Conservation (phyloP, 2,797 vertebrate species). For the Takifugu ocellatus region DNA sequence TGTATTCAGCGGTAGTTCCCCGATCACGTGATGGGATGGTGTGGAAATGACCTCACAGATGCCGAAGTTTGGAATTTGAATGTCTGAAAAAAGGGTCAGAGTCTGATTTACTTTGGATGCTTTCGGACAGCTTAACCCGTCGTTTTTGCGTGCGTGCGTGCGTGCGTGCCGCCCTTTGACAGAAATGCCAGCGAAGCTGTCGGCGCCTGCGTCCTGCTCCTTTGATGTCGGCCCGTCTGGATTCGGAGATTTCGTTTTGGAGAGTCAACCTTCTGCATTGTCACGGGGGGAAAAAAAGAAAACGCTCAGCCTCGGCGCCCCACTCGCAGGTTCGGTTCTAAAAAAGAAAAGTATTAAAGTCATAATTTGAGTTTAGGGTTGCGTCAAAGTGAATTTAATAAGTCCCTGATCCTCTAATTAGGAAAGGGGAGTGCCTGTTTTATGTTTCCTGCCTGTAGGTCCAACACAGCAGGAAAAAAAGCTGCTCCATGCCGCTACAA, state of each 20-base stretch:
- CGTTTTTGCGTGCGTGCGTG: constrained; percentile 5
- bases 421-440: constrained; percentile 43
- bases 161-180: constrained; percentile 50
- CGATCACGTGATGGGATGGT: too few species aligned
- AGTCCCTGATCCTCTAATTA: constrained; percentile 67
- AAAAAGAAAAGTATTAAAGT: constrained; percentile 53
- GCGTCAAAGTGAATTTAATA: constrained; percentile 68
- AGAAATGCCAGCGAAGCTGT: constrained; percentile 60
- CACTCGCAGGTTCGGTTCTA: background rate
- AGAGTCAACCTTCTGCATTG: constrained; percentile 36
- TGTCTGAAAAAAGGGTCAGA: too few species aligned
- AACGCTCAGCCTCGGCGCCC: too few species aligned
- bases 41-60: background rate
- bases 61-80: constrained; percentile 9
- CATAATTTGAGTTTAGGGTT: constrained; percentile 62
- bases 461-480: constrained; percentile 56
- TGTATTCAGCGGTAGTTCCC: constrained; percentile 9
- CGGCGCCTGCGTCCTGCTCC: constrained; percentile 51
- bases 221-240: constrained; percentile 54
- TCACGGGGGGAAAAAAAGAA: constrained; percentile 6
- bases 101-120: constrained; percentile 5
- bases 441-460: constrained; percentile 57
- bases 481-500: constrained; percentile 50
- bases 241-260: constrained; percentile 31
- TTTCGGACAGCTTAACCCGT: background rate